Base-by-base conservation (phyloP, 2,888 invertebrate genomes). In the Eucera pruinosa region DNA sequence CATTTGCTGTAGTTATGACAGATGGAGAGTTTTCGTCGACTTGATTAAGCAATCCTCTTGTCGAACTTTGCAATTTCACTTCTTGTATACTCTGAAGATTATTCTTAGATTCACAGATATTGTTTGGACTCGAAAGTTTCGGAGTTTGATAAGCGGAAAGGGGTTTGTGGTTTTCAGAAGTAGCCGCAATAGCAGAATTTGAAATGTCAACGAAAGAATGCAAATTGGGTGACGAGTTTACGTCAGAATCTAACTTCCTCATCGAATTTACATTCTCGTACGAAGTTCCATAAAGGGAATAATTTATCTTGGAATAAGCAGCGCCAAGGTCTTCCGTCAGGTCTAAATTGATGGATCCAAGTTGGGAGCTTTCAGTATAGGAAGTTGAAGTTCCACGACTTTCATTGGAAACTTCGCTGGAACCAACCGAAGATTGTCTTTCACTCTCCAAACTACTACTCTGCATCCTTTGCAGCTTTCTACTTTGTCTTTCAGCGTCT, bases 311-410 rank as follows among this genome's bases (percentile, higher is more conserved):
- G 39, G 76, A 60, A 18, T n/a, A 18, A 20, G 45, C 41, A 2
- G 27, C 9, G 2, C 20, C 71, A 9, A 43, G n/a, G 18, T 48
- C 33, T 5, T 41, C n/a, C n/a, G n/a, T n/a, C n/a, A n/a, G n/a
- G n/a, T n/a, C n/a, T n/a, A n/a, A n/a, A n/a, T 57, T n/a, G 78
- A 52, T 20, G 64, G 13, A 13, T 67, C n/a, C n/a, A n/a, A n/a
- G n/a, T n/a, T n/a, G 48, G 47, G 33, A 20, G 25, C 58, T 65
- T 58, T 50, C 48, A 13, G n/a, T 64, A 54, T 36, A 64, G 39
- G 60, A 25, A 15, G 6, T 25, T 13, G 15, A 48, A 6, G 13
- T 50, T 15, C 15, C 36, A 2, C 9, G 9, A 23, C 2, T 54
- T 18, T 54, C 52, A 1, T 4, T 23, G 9, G 33, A 36, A 20